phyloP scores from a whole-genome alignment of 2,113 vertebrate species.

The Vireo altiloquus region DNA sequence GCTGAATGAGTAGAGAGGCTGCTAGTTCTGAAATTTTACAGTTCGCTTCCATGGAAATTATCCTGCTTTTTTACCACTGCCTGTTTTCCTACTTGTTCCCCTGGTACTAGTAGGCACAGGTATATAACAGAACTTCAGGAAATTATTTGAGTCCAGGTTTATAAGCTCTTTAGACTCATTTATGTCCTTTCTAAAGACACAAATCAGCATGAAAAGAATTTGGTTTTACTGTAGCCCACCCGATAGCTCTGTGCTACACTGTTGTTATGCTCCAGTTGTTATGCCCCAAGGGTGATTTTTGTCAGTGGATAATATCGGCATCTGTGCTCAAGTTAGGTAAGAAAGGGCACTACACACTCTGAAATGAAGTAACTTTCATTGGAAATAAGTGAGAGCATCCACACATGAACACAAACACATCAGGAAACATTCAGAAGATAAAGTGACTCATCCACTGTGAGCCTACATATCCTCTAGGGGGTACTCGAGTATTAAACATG shows the following conservation, averaged over 20 bases:
- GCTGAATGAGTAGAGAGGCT: background rate
- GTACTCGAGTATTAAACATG: background rate
- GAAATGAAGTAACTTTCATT: background rate
- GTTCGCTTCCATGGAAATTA: background rate
- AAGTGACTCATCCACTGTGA: background rate
- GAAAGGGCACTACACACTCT: background rate
- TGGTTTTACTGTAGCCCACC: background rate
- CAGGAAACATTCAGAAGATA: background rate
- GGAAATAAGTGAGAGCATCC: background rate
- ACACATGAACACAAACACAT: accelerated
- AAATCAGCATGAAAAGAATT: background rate
- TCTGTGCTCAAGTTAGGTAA: background rate
- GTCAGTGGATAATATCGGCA: background rate
- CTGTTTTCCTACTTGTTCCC: accelerated
- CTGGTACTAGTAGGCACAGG: background rate
- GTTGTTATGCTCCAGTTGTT: background rate
- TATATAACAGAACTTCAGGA: background rate
- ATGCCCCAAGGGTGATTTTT: background rate
- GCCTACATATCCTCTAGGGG: conserved; percentile 24
- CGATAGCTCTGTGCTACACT: background rate
- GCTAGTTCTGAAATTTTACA: background rate
- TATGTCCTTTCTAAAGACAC: background rate
- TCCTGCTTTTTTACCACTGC: background rate
- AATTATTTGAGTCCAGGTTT: background rate
- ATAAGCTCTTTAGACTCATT: background rate